Percentiles rank a stretch among this genome's conserved stretches.
Evolutionary conservation across 2,888 invertebrate genomes (phyloP).

Genomic region (Ethmia dodecea): DNA sequence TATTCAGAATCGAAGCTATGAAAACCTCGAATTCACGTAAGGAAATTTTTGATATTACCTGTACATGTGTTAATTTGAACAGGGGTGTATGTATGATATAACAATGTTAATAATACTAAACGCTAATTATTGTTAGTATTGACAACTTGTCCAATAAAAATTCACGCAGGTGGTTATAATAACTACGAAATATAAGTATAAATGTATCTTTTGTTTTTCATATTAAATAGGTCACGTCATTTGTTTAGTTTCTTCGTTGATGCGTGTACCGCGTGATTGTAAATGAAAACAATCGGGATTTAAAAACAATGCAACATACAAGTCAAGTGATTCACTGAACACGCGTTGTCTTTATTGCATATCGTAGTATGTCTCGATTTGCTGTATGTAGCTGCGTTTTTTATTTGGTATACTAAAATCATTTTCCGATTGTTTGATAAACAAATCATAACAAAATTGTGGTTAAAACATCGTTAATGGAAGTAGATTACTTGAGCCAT

Average conservation of each 20-base stretch:
- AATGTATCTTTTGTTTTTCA: conserved; percentile 13
- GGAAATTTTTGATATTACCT: conserved; percentile 20
- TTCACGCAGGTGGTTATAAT: no score
- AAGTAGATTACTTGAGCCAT: conserved; percentile 50
- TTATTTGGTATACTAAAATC: conserved; percentile 27
- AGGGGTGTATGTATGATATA: no score
- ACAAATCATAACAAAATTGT: background rate
- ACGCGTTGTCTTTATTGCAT: conserved; percentile 38
- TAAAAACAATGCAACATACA: conserved; percentile 62
- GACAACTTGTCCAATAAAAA: no score
- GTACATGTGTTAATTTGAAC: no score
- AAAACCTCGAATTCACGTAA: conserved; percentile 42
- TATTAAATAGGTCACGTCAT: conserved; percentile 29
- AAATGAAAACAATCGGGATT: conserved; percentile 54
- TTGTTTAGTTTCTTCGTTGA: conserved; percentile 48
- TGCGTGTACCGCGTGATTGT: conserved; percentile 37
- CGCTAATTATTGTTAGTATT: no score
- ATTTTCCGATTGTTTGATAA: conserved; percentile 17
- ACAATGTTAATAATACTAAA: no score
- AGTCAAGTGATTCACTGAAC: conserved; percentile 51
- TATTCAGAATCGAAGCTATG: conserved; percentile 34
- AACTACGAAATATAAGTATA: no score
- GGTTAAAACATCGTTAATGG: conserved; percentile 35
- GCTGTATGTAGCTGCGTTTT: conserved; percentile 34
- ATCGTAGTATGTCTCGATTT: conserved; percentile 39